Evolutionary conservation across 2,113 vertebrate species (phyloP), one percentile per base, ranked within the genome.

Genomic region (Ptychochromis oligacanthus): DNA sequence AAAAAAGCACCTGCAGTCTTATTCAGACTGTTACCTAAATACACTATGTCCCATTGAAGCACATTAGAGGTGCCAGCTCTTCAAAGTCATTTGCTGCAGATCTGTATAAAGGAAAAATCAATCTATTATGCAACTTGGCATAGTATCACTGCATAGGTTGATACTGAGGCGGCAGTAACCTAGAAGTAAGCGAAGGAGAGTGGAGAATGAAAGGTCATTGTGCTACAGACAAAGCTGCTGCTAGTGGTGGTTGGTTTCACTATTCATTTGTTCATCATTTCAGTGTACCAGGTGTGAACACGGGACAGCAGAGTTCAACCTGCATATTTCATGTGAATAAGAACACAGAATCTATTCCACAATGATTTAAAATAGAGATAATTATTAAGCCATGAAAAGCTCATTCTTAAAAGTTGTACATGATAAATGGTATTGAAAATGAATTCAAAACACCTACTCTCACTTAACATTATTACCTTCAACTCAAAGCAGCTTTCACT

Each of bases 51-150:
- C 57, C 75, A 49, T 72, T 54, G 49, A 87, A 79, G 17, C 72
- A 40, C 79, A 88, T 88, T 83, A 82, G 59, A 77, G 36, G 75
- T 82, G 76, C 76, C 65, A 79, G n/a, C 55, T 85, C 77, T 76
- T 80, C 80, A 89, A 89, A 86, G 75, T 88, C 80, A 89, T 87
- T 89, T 56, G 52, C 75, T 1, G 28, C 54, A 80, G 62, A 79
- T 62, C 57, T 26, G 60, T 75, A 55, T 85, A 55, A 82, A 79
- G 81, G 75, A 59, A 89, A 88, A 93, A 91, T 91, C 83, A 55
- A 85, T 90, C 20, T 2, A 40, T 85, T 88, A 81, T 80, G 85
- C 58, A 83, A 80, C 17, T 52, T 8, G 82, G 77, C 74, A 57
- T 76, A 58, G 78, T 15, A 60, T 79, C 62, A 10, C 20, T 49